Conservation (phyloP, 2,797 vertebrate species). For the Rhinella marina region DNA sequence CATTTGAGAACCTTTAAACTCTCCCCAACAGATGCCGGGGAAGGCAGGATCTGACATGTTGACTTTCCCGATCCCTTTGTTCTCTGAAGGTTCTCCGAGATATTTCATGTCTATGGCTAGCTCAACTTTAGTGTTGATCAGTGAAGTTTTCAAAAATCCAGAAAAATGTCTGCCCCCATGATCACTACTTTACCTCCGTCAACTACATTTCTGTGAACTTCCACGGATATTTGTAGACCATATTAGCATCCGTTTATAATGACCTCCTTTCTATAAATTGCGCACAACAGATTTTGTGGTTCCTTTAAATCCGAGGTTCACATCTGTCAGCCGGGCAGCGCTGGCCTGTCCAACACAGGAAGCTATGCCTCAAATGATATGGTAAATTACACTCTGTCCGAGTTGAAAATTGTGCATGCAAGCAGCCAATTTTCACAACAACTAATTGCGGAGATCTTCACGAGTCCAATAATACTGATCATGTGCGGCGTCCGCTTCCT, state of each 20-base stretch:
- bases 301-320: slow-evolving; percentile 11
- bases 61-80: too few relatives aligned
- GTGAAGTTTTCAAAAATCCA: not conserved
- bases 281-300: not conserved
- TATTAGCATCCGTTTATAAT: not conserved
- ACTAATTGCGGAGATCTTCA: slow-evolving; percentile 30
- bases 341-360: slow-evolving; percentile 38
- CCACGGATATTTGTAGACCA: not conserved
- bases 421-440: slow-evolving; percentile 42
- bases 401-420: slow-evolving; percentile 41
- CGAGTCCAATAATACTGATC: slow-evolving; percentile 13
- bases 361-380: slow-evolving; percentile 27
- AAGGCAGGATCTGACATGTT: too few relatives aligned
- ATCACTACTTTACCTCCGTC: not conserved
- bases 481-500: not conserved
- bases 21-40: too few relatives aligned
- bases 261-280: not conserved
- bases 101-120: too few relatives aligned
- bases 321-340: slow-evolving; percentile 49
- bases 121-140: not conserved
- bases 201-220: not conserved
- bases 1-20: too few relatives aligned
- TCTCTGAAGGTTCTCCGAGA: too few relatives aligned
- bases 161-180: not conserved
- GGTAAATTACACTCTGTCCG: slow-evolving; percentile 33